Evolutionary conservation across 2,113 vertebrate genomes (phyloP).

Genomic region (Dasyornis broadbenti): DNA sequence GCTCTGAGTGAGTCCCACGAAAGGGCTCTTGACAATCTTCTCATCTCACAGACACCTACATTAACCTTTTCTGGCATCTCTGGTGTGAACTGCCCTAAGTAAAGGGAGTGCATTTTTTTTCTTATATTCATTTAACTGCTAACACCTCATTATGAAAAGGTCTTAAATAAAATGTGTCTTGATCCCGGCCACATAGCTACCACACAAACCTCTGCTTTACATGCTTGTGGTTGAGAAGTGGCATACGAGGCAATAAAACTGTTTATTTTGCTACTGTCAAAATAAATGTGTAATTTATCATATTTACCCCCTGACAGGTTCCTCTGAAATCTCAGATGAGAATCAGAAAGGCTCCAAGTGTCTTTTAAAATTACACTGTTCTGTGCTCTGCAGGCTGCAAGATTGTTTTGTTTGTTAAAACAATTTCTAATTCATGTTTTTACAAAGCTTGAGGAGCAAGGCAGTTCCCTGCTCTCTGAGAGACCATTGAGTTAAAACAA

Average conservation of each 20-base stretch:
- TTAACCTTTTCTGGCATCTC: not conserved
- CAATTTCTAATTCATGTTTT: constrained; percentile 23
- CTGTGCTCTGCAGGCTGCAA: not conserved
- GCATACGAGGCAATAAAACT: not conserved
- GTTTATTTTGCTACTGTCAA: not conserved
- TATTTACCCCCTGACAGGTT: not conserved
- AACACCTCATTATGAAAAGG: not conserved
- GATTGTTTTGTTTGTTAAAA: constrained; percentile 30
- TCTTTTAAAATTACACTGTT: not conserved
- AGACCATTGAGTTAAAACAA: constrained; percentile 16
- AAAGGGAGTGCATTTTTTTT: not conserved
- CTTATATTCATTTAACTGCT: not conserved
- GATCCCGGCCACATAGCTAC: not conserved
- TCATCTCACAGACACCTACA: not conserved
- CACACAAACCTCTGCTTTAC: not conserved
- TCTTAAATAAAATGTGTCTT: not conserved
- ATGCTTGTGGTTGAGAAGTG: not conserved
- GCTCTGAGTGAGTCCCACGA: not conserved
- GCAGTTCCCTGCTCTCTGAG: not conserved
- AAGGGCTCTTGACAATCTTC: not conserved
- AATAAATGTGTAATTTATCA: constrained; percentile 4
- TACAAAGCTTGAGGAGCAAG: not conserved
- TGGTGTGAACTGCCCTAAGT: not conserved
- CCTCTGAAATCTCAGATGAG: constrained; percentile 3
- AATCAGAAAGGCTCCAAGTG: not conserved